These are phyloP conservation scores for Pagrus major DNA, from an alignment of 2,113 vertebrate genomes.

Conservation along the genomic window DNA sequence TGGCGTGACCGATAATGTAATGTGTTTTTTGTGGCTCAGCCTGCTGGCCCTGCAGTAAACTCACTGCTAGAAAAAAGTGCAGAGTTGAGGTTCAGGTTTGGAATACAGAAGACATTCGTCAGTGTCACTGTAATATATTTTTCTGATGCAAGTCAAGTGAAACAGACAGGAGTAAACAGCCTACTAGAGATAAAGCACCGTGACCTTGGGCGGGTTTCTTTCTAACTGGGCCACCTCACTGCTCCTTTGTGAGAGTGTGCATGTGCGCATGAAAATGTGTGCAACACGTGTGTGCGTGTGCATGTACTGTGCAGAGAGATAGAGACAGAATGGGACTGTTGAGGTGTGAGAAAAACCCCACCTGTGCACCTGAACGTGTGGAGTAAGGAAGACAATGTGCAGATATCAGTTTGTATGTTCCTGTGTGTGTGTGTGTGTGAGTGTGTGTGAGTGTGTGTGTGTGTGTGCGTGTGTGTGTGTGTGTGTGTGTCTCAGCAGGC, in stretches of 20 bases:
- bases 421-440: no score
- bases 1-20: background rate
- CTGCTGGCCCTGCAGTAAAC: conserved; percentile 30
- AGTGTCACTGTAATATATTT: conserved; percentile 54
- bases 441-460: background rate
- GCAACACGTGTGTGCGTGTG: background rate
- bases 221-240: conserved; percentile 45
- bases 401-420: background rate
- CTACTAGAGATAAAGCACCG: conserved; percentile 55
- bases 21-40: conserved; percentile 7
- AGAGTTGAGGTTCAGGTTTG: conserved; percentile 31
- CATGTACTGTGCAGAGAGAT: background rate
- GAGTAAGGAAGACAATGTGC: background rate
- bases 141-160: conserved; percentile 75
- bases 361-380: background rate
- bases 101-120: conserved; percentile 47
- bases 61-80: conserved; percentile 16
- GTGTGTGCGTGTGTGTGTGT: background rate
- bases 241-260: conserved; percentile 15
- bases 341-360: background rate
- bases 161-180: conserved; percentile 70
- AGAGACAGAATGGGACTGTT: background rate
- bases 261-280: background rate
- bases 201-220: conserved; percentile 66
- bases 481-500: background rate